phyloP scores from a whole-genome alignment of 2,888 invertebrate genomes.

The Xylocampa areola region DNA sequence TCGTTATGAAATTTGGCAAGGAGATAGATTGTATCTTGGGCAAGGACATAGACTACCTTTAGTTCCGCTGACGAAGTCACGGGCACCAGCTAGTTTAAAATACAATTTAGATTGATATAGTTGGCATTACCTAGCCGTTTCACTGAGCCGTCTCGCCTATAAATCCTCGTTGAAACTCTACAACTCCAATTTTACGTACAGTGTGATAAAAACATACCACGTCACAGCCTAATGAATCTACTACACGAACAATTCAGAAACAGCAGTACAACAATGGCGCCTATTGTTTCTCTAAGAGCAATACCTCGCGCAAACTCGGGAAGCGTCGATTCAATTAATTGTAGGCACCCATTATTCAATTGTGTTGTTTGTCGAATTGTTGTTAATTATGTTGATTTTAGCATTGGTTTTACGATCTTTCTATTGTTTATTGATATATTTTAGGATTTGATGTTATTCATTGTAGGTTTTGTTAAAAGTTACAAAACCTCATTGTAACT shows the following conservation, averaged over 20 bases:
- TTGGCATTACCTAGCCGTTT: no score
- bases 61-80: no score
- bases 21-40: no score
- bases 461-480: background rate
- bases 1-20: no score
- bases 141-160: no score
- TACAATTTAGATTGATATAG: no score
- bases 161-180: background rate
- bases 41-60: no score
- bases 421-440: conserved; percentile 10
- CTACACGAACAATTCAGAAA: conserved; percentile 28
- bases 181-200: conserved; percentile 20
- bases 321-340: conserved; percentile 53
- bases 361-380: conserved; percentile 35
- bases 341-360: conserved; percentile 36
- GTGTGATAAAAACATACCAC: conserved; percentile 15
- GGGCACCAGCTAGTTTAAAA: background rate
- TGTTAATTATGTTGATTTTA: conserved; percentile 43
- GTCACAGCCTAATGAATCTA: conserved; percentile 31
- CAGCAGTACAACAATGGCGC: conserved; percentile 40
- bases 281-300: conserved; percentile 43
- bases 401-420: conserved; percentile 32
- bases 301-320: conserved; percentile 37
- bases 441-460: conserved; percentile 14
- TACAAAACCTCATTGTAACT: no score